A percentile compares a stretch with the other conserved stretches of the same genome.
These are phyloP conservation scores for Pantherophis guttatus DNA, from an alignment of 2,113 vertebrate genomes.

Conservation along the genomic window DNA sequence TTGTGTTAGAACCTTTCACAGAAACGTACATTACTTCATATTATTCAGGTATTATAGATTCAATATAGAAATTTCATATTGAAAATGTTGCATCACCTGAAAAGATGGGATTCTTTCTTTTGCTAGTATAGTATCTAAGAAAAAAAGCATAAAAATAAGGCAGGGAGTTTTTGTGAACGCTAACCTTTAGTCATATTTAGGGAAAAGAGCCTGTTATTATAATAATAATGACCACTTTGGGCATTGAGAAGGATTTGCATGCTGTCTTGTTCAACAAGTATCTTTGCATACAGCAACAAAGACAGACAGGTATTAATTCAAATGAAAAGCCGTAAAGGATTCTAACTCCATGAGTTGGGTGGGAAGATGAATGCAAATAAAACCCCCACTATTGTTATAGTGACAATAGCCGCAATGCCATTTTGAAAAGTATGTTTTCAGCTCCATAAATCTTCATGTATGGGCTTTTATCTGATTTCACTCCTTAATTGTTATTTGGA, in stretches of 20 bases:
- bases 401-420: constrained; percentile 43
- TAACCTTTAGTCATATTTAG: not conserved
- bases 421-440: constrained; percentile 56
- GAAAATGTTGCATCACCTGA: not conserved
- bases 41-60: not conserved
- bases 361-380: constrained; percentile 30
- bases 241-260: not conserved
- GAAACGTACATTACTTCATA: not conserved
- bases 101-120: not conserved
- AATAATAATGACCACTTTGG: not conserved
- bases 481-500: constrained; percentile 62
- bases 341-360: constrained; percentile 22
- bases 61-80: not conserved
- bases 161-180: not conserved
- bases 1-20: not conserved
- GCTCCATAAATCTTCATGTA: constrained; percentile 51
- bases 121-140: constrained; percentile 5
- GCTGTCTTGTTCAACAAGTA: constrained; percentile 8
- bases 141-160: not conserved
- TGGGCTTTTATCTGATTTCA: constrained; percentile 55
- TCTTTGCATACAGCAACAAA: constrained; percentile 29
- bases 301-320: constrained; percentile 1
- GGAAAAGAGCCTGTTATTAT: not conserved
- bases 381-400: constrained; percentile 52
- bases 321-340: constrained; percentile 31